phyloP scores from a whole-genome alignment of 1,140 invertebrate species.

The Centruroides vittatus region DNA sequence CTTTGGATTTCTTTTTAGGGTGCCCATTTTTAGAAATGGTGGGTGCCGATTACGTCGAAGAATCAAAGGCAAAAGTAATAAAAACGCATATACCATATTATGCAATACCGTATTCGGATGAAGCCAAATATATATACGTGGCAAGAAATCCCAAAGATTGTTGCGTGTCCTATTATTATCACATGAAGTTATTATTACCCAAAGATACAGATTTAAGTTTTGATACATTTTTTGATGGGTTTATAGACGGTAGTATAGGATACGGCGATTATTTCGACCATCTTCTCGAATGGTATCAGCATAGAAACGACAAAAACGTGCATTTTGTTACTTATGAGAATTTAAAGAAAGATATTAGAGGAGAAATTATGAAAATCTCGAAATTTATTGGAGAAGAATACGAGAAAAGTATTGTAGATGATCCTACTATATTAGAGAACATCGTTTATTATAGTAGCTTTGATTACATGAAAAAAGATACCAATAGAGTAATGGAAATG shows the following conservation, averaged over 20 bases:
- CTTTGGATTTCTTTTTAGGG: background rate
- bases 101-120: slow-evolving; percentile 38
- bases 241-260: slow-evolving; percentile 22
- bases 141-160: slow-evolving; percentile 19
- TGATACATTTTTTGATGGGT: slow-evolving; percentile 26
- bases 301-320: slow-evolving; percentile 23
- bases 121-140: slow-evolving; percentile 33
- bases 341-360: slow-evolving; percentile 1
- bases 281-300: slow-evolving; percentile 23
- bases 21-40: background rate
- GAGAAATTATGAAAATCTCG: background rate
- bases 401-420: background rate
- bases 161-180: slow-evolving; percentile 17
- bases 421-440: background rate
- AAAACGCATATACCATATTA: slow-evolving; percentile 49
- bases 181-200: slow-evolving; percentile 1
- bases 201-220: slow-evolving; percentile 20
- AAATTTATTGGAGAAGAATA: slow-evolving; percentile 1
- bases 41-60: background rate
- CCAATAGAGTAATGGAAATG: background rate
- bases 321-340: background rate
- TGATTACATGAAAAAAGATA: background rate
- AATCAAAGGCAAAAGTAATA: slow-evolving; percentile 33
- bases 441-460: background rate
- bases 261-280: slow-evolving; percentile 32